Conservation (phyloP, 2,888 invertebrate species). For the Odiellus spinosus region DNA sequence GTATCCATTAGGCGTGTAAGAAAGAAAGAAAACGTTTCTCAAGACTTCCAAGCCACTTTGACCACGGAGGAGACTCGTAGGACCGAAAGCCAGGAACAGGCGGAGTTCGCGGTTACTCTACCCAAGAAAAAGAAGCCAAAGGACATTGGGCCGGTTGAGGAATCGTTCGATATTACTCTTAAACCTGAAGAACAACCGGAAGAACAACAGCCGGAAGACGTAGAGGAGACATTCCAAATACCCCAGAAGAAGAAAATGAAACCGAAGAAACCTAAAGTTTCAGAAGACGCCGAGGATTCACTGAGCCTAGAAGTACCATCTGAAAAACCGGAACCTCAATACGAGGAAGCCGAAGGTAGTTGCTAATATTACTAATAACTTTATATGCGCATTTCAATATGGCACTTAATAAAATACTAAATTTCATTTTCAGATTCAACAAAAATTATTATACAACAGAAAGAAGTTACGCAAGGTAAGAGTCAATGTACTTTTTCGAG, state of each 20-base stretch:
- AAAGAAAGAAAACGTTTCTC: neutral
- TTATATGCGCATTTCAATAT: too few relatives aligned
- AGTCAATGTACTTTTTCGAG: neutral
- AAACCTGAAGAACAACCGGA: slow-evolving; percentile 2
- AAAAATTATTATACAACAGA: neutral
- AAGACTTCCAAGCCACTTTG: slow-evolving; percentile 4
- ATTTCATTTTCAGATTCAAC: neutral
- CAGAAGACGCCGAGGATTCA: slow-evolving; percentile 30
- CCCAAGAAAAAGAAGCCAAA: slow-evolving; percentile 7
- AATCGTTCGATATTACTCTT: slow-evolving; percentile 10
- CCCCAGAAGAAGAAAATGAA: slow-evolving; percentile 17
- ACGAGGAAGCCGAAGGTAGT: slow-evolving; percentile 9
- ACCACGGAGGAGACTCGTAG: neutral
- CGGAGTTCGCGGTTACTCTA: slow-evolving; percentile 7
- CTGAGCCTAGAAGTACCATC: slow-evolving; percentile 11
- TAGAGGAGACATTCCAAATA: slow-evolving; percentile 14
- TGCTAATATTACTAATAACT: neutral
- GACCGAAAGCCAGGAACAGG: slow-evolving; percentile 6
- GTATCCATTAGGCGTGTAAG: slow-evolving; percentile 5
- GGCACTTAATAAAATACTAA: too few relatives aligned
- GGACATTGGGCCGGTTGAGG: neutral
- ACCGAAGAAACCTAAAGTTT: slow-evolving; percentile 29
- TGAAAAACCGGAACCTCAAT: slow-evolving; percentile 9
- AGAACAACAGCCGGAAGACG: slow-evolving; percentile 9
- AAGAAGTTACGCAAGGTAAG: slow-evolving; percentile 15